These are phyloP conservation scores for Sceloporus tristichus DNA, from an alignment of 2,113 vertebrate species.

Conservation along the genomic window DNA sequence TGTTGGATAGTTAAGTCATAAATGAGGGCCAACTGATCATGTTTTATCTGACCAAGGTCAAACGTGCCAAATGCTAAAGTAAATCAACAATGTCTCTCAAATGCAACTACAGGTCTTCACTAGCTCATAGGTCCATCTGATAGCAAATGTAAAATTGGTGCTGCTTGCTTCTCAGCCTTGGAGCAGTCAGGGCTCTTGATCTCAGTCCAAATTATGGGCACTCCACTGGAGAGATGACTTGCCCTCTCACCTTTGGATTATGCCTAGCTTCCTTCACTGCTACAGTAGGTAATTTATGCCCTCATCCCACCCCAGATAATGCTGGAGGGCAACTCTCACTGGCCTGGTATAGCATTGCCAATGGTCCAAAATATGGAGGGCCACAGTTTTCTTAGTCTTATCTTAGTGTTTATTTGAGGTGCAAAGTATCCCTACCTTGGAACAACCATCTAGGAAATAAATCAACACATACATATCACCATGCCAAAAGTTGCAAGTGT, in stretches of 20 bases:
- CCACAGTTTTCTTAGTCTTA: no score
- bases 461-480: neutral
- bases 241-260: neutral
- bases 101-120: neutral
- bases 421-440: neutral
- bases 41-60: neutral
- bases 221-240: neutral
- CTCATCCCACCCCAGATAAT: no score
- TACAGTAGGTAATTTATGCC: no score
- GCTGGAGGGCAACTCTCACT: no score
- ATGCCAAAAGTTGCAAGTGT: neutral
- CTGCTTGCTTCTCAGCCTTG: neutral
- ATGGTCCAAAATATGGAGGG: no score
- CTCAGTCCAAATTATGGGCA: neutral
- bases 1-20: neutral
- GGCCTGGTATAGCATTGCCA: no score
- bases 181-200: neutral
- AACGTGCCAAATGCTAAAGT: neutral
- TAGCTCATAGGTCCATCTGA: no score
- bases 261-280: no score
- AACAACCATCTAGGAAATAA: neutral
- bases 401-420: no score
- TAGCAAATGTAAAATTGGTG: neutral
- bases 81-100: no score
- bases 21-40: neutral